Conservation (phyloP, 2,113 vertebrate species). For the Panthera tigris region DNA sequence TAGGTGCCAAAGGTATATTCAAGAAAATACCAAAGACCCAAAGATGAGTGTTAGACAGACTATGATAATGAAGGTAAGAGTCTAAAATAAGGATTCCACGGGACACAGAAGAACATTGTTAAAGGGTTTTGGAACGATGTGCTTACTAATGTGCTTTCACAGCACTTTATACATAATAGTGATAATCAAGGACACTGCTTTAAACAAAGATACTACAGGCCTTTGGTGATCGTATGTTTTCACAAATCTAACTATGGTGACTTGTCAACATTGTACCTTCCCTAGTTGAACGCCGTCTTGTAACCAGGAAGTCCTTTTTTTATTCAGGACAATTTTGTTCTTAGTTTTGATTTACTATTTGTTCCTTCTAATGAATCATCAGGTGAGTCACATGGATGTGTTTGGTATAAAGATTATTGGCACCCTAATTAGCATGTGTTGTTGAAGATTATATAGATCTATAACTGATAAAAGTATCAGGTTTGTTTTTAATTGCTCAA, state of each 20-base stretch:
- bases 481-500: not conserved
- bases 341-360: slow-evolving; percentile 70
- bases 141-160: not conserved
- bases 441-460: not conserved
- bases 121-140: slow-evolving; percentile 37
- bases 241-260: slow-evolving; percentile 60
- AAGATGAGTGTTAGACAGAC: slow-evolving; percentile 79
- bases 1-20: slow-evolving; percentile 84
- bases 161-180: slow-evolving; percentile 13
- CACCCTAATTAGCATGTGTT: slow-evolving; percentile 26
- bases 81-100: slow-evolving; percentile 70
- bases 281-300: slow-evolving; percentile 42
- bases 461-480: not conserved
- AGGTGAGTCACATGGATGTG: slow-evolving; percentile 53
- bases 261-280: slow-evolving; percentile 9
- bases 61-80: slow-evolving; percentile 62
- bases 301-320: slow-evolving; percentile 20
- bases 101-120: slow-evolving; percentile 61
- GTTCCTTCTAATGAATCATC: slow-evolving; percentile 40
- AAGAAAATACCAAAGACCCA: slow-evolving; percentile 84
- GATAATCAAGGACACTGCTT: not conserved
- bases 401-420: slow-evolving; percentile 37
- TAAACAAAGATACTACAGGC: slow-evolving; percentile 27
- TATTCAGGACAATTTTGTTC: slow-evolving; percentile 69
- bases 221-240: not conserved